phyloP scores from a whole-genome alignment of 1,140 invertebrate genomes.

The Heliconius hewitsoni region DNA sequence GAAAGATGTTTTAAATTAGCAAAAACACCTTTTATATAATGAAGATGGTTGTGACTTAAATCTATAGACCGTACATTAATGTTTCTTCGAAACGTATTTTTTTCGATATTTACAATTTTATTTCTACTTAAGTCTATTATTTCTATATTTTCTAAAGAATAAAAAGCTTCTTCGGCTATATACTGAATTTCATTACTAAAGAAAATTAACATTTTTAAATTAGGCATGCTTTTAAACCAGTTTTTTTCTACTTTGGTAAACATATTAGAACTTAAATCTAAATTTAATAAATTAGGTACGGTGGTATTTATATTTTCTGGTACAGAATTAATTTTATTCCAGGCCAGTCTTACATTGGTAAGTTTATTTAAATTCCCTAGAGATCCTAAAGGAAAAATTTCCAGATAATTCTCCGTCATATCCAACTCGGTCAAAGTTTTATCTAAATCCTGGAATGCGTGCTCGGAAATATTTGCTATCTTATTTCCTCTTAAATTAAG shows the following conservation, averaged over 20 bases:
- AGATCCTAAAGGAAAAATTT: conserved; percentile 90
- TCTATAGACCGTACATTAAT: conserved; percentile 90
- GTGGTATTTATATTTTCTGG: conserved; percentile 87
- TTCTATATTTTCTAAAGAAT: conserved; percentile 87
- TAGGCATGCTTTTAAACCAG: conserved; percentile 90
- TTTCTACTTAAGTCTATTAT: conserved; percentile 94
- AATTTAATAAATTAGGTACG: conserved; percentile 86
- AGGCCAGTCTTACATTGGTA: conserved; percentile 87
- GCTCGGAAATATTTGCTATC: conserved; percentile 90
- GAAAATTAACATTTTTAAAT: conserved; percentile 89
- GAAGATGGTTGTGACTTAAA: conserved; percentile 93
- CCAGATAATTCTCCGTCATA: conserved; percentile 92
- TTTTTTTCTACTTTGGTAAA: conserved; percentile 88
- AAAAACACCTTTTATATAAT: conserved; percentile 91
- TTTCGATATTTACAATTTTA: conserved; percentile 88
- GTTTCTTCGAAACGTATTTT: conserved; percentile 88
- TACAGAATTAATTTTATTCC: conserved; percentile 88
- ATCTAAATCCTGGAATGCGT: conserved; percentile 91
- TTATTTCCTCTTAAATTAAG: conserved; percentile 93
- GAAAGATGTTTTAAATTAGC: conserved; percentile 88
- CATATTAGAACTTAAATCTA: conserved; percentile 94
- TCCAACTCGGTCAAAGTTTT: conserved; percentile 90
- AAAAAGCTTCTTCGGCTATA: conserved; percentile 89
- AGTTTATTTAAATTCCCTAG: conserved; percentile 89
- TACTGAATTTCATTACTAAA: conserved; percentile 91